Evolutionary conservation across 2,888 invertebrate species (phyloP), one percentile per base, ranked within the genome.

Genomic region (Eumacrocentrus americanus): DNA sequence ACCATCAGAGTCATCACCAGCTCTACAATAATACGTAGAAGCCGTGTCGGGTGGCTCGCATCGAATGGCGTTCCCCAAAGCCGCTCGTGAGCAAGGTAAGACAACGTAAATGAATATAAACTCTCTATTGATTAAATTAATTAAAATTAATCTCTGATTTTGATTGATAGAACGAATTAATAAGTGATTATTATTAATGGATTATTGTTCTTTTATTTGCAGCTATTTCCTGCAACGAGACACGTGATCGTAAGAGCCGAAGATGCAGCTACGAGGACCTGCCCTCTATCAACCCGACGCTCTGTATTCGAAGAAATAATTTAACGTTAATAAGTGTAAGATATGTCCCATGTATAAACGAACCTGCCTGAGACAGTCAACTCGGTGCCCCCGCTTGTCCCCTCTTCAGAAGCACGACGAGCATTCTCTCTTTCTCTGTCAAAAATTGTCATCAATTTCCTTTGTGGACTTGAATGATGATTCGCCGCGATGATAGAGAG

Each of bases 1-100:
- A 73, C 50, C 74, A 74, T 57, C 73, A 73, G 68, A 71, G 72
- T 66, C 79, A 78, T 62, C 78, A 79, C 67, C 79, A 79, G 61
- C 72, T 78, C 62, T 79, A 79, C 67, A 79, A 78, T 67, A 79
- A 79, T 66, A 78, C 79, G 78, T 78, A 79, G 75, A 73, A 67
- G 68, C 68, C 62, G 59, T 62, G 58, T 55, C 64, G 63, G 56
- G 63, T 67, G 62, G 65, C 66, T 65, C 65, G 67, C 42, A 63
- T 66, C 62, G 65, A 68, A 60, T 67, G 66, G 63, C 64, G 60
- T 58, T 68, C 67, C 52, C 65, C 66, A 56, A 56, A 66, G 64
- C 64, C 64, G 57, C 61, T 68, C 64, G 48, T 63, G 58, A 65
- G 60, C 61, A 66, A 65, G 64, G 68, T 68, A 47, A 63, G 34